Base-by-base conservation (phyloP, 2,113 vertebrate species). In the Cyrtonyx montezumae region DNA sequence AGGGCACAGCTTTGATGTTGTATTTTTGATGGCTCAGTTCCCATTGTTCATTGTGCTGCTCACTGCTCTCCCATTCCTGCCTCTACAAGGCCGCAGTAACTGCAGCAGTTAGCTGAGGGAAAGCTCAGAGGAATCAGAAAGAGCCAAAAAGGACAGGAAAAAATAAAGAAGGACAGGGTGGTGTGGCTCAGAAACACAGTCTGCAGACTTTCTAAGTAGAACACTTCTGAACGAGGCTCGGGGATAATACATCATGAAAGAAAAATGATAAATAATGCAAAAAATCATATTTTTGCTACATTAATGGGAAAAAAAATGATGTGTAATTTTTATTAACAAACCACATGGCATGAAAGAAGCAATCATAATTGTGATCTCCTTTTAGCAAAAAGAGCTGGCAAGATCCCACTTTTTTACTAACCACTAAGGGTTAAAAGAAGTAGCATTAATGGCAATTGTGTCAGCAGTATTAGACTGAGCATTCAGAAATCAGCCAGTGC, bases 111-210 rank as follows among this genome's bases (percentile, higher is more conserved):
- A 26, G 61, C 19, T 67, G 61, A 51, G 45, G 28, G 53, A 46
- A 74, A 42, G 28, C 59, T 53, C 28, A 9, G 28, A 37, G 51
- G 51, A 67, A 53, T 75, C 30, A 80, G 46, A 28, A 67, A 19
- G n/a, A 85, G n/a, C 37, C 49, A n/a, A 53, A 66, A 67, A 46
- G 40, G 28, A 45, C 19, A 42, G 28, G 55, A 70, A 26, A 28
- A 5, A 30, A 59, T 0, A 30, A 25, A 28, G 13, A 42, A 53
- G 26, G 1, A 5, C 5, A 45, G 3, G 12, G 21, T 11, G 15
- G 17, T 0, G 0, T 10, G 11, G 20, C 42, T 83, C 34, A 48
- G 37, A 45, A 30, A 45, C 30, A 55, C 58, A 5, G 1, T 40
- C 68, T 79, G 73, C 0, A 3, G 55, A 30, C 55, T 49, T 80